Base-by-base conservation (phyloP, 2,113 vertebrate species). In the Mastomys natalensis region DNA sequence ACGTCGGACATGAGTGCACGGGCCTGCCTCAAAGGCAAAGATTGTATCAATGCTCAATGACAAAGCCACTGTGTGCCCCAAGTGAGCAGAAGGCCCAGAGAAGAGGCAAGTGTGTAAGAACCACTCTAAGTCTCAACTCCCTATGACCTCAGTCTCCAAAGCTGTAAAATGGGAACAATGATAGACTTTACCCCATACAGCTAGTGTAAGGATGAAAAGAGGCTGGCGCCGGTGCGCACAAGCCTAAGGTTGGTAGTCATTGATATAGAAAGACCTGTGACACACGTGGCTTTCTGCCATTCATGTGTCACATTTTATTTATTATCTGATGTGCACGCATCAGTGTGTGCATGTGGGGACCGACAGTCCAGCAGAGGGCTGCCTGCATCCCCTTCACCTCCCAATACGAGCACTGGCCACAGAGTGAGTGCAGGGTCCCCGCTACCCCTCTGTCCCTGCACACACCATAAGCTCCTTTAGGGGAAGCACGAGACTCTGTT, bases 301-400 rank as follows among this genome's bases (percentile, higher is more conserved):
- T 82, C 55, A 40, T 31, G 45, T 5, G n/a, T n/a, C n/a, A n/a
- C 60, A 43, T 60, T 87, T 64, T 34, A 24, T 43, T 9, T 62
- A 12, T 40, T 62, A 12, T 45, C 4, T 62, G 7, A 1, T 60
- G 58, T 31, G n/a, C n/a, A 4, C 26, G 24, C 26, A 40, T 84
- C 58, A 31, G 13, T 13, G 64, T 68, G 29, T 34, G 37, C 51
- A 17, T 22, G 29, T 3, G 73, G 80, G 40, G 55, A 5, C 64
- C 17, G 76, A 91, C 72, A 91, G 94, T 80, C 43, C 21, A 68
- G 53, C 29, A 37, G 15, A 17, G 45, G n/a, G 43, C 45, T 37
- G 48, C n/a, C 19, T n/a, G 10, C n/a, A 43, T 5, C 77, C 45
- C 45, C 70, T 48, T 0, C 0, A 4, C 6, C 4, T n/a, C 19